Evolutionary conservation across 2,797 vertebrate genomes (phyloP).

Genomic region (Galaxias olidus): DNA sequence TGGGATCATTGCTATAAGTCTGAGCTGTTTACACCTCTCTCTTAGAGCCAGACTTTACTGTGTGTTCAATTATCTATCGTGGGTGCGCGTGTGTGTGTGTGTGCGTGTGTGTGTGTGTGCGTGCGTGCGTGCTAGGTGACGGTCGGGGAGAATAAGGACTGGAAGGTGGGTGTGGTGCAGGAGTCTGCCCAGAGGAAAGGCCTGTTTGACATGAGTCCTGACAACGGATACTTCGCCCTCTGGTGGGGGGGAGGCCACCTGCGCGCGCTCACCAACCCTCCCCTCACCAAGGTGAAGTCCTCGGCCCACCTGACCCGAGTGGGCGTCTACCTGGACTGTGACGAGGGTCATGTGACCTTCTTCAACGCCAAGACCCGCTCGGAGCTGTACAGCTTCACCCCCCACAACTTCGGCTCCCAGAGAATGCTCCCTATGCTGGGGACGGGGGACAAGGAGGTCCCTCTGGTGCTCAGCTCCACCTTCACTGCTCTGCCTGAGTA

Average conservation of each 20-base stretch:
- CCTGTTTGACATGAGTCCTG: conserved; percentile 75
- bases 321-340: conserved; percentile 73
- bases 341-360: conserved; percentile 73
- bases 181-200: conserved; percentile 75
- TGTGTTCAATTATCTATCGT: too few relatives aligned
- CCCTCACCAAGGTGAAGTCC: conserved; percentile 70
- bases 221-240: conserved; percentile 68
- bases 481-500: conserved; percentile 34
- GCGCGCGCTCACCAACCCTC: conserved; percentile 58
- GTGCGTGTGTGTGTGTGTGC: too few relatives aligned
- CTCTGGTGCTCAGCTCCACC: conserved; percentile 63
- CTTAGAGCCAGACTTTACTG: too few relatives aligned
- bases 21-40: too few relatives aligned
- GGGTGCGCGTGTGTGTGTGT: too few relatives aligned
- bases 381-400: conserved; percentile 66
- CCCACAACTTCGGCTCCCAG: conserved; percentile 41
- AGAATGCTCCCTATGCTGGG: conserved; percentile 73
- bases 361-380: conserved; percentile 70
- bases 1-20: too few relatives aligned
- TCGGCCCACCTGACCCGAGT: conserved; percentile 59
- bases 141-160: conserved; percentile 74
- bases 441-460: conserved; percentile 75
- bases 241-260: conserved; percentile 74
- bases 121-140: conserved; percentile 60
- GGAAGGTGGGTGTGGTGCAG: conserved; percentile 73